Evolutionary conservation across 2,113 vertebrate genomes (phyloP), one percentile per base, ranked within the genome.

Genomic region (Crotalus tigris): DNA sequence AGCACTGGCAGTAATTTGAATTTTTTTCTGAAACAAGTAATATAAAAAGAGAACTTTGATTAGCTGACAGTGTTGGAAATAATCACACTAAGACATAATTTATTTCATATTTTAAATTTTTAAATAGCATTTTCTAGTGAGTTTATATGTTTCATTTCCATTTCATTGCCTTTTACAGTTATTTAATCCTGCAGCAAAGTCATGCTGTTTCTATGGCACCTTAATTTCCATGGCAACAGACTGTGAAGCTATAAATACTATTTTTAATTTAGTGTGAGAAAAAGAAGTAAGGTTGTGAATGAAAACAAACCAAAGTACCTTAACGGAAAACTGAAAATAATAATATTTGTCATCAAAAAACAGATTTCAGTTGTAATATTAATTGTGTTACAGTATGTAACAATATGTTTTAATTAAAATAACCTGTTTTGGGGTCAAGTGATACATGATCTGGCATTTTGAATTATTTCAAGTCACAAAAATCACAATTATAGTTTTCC

Each of bases 261-360:
- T 91, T 93, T 94, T 91, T 81, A 90, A 85, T 95, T 92, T 46
- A 92, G 23, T n/a, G 53, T 87, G 93, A 61, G 91, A 88, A 93
- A 87, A 26, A 91, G 87, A 95, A 92, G 92, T 59, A 5, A 55
- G 24, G n/a, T 86, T 53, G 44, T 95, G 88, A 91, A 91, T 75
- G 46, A 94, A 55, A 95, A 64, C 93, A 44, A 91, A 92, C 39
- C 87, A 91, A 93, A 69, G 7, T 33, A 3, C 39, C 13, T 90
- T 49, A 39, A 3, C 92, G 90, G 90, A 88, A 96, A 61, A 94
- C 86, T 46, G 0, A 92, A 86, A 92, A 59, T 91, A 94, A 26
- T 49, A 51, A 11, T 21, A 87, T 87, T 91, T 3, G 5, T 92
- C 51, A 94, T 19, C 87, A n/a, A 23, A 87, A 90, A 2, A 53